Conservation (phyloP, 2,888 invertebrate genomes). For the Dynastes maya region DNA sequence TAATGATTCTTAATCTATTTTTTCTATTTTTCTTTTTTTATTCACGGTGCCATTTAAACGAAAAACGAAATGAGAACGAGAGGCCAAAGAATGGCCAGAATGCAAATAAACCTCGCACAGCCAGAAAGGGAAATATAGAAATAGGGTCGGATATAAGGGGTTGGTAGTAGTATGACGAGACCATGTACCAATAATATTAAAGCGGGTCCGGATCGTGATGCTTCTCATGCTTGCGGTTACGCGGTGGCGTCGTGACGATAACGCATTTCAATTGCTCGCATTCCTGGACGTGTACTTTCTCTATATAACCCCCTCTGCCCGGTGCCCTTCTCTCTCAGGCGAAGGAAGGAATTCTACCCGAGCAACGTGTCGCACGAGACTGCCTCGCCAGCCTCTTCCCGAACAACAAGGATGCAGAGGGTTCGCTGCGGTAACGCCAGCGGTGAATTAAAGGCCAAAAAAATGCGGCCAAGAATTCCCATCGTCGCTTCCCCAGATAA, state of each 20-base stretch:
- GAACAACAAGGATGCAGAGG: conserved; percentile 2
- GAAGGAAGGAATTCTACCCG: conserved; percentile 61
- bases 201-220: background rate
- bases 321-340: conserved; percentile 42
- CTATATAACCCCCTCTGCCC: background rate
- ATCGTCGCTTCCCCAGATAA: conserved; percentile 58
- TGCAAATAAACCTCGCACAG: background rate
- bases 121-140: conserved; percentile 17
- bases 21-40: background rate
- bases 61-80: conserved; percentile 6
- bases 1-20: too few relatives aligned
- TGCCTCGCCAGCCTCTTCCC: conserved; percentile 53
- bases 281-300: conserved; percentile 52
- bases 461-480: conserved; percentile 63
- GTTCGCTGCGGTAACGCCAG: conserved; percentile 7
- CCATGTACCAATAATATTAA: conserved; percentile 3
- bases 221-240: background rate
- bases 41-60: background rate
- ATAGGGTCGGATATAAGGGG: background rate
- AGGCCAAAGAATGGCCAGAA: conserved; percentile 8
- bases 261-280: conserved; percentile 59
- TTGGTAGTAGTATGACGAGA: background rate
- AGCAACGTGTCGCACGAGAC: conserved; percentile 45
- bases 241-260: conserved; percentile 3
- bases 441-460: conserved; percentile 62